Conservation (phyloP, 2,797 vertebrate genomes). For the Lophotriccus pileatus region DNA sequence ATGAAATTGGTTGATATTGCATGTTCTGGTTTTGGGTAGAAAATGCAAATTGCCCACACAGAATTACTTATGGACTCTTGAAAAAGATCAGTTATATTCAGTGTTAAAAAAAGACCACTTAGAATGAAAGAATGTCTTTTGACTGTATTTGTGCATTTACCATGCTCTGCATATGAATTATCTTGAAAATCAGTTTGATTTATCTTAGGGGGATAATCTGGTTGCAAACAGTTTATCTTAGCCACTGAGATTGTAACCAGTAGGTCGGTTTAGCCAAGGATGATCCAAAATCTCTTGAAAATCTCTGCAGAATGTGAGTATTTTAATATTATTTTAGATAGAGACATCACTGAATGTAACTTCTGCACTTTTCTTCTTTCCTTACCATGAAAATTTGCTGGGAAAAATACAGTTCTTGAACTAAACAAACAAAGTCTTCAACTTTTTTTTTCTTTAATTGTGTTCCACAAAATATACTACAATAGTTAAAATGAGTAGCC, state of each 20-base stretch:
- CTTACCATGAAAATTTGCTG: neutral
- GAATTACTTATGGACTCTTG: neutral
- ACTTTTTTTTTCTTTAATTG: neutral
- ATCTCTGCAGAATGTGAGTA: neutral
- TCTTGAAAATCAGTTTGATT: neutral
- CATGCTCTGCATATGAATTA: neutral
- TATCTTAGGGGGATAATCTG: neutral
- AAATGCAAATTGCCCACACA: neutral
- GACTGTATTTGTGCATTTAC: neutral
- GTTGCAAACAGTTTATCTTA: neutral
- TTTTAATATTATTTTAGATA: neutral
- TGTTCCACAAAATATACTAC: neutral
- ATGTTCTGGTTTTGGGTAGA: neutral
- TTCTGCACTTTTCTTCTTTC: neutral
- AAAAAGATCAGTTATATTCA: neutral
- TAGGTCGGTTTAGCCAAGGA: neutral
- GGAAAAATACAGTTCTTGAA: neutral
- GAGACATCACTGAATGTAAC: neutral
- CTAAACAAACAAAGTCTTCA: neutral
- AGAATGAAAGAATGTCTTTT: neutral
- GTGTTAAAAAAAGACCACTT: neutral
- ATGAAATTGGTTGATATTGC: neutral
- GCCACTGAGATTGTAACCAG: neutral
- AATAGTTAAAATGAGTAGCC: neutral
- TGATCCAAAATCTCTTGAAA: neutral